Conservation (phyloP, 2,797 vertebrate species). For the Aulostomus chinensis region DNA sequence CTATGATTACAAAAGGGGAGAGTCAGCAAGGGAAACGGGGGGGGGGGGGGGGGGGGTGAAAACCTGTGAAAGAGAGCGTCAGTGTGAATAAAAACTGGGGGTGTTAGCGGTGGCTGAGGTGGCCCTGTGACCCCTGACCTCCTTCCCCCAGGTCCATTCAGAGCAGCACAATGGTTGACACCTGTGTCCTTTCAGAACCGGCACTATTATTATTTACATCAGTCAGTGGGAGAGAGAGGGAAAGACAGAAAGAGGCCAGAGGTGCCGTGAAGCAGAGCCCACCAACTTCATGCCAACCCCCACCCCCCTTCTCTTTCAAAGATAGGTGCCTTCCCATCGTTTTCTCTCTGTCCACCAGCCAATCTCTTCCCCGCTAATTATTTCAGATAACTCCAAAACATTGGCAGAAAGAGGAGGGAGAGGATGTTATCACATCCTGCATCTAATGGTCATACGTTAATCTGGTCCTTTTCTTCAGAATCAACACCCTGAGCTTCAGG, state of each 20-base stretch:
- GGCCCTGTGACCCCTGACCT: conserved; percentile 70
- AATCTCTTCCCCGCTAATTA: conserved; percentile 63
- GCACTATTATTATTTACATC: conserved; percentile 83
- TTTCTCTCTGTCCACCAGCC: conserved; percentile 18
- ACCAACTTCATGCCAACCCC: conserved; percentile 62
- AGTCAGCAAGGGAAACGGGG: conserved; percentile 22
- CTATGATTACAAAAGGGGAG: conserved; percentile 71
- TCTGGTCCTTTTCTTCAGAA: conserved; percentile 17
- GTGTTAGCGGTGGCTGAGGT: conserved; percentile 68
- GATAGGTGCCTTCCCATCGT: conserved; percentile 33
- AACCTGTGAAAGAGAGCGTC: conserved; percentile 61
- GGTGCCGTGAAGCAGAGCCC: conserved; percentile 59
- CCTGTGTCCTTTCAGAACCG: conserved; percentile 83
- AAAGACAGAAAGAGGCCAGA: conserved; percentile 62
- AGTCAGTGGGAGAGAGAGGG: conserved; percentile 60
- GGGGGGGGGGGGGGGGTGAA: conserved; percentile 28
- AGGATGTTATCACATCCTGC: conserved; percentile 52
- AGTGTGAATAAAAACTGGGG: conserved; percentile 69
- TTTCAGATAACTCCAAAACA: conserved; percentile 63
- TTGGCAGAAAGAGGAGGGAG: conserved; percentile 27
- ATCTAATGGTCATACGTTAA: conserved; percentile 36
- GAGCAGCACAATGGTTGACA: conserved; percentile 81
- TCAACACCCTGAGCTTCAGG: conserved; percentile 24
- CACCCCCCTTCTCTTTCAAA: conserved; percentile 23
- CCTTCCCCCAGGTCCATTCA: conserved; percentile 73